Evolutionary conservation across 2,888 invertebrate species (phyloP).

Genomic region (Eurois occulta): DNA sequence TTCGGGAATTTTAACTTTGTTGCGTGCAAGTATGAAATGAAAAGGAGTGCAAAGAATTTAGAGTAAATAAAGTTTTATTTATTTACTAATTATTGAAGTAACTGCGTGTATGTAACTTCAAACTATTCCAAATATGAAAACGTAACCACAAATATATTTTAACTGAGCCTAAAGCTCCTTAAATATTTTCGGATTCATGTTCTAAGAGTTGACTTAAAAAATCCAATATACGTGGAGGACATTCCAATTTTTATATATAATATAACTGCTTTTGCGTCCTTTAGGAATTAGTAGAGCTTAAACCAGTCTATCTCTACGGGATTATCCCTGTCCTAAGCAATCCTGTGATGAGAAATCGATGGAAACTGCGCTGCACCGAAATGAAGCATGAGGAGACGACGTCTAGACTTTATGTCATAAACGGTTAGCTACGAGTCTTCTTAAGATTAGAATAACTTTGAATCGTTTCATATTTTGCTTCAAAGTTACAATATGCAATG

Average conservation of each 20-base stretch:
- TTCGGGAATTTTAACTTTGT: background rate
- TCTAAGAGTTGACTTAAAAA: constrained; percentile 44
- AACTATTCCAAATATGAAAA: constrained; percentile 45
- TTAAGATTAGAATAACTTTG: constrained; percentile 38
- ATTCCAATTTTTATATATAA: constrained; percentile 54
- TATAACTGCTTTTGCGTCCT: constrained; percentile 48
- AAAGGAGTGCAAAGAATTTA: constrained; percentile 14
- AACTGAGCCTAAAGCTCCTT: constrained; percentile 29
- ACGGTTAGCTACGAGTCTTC: constrained; percentile 32
- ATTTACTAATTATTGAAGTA: constrained; percentile 26
- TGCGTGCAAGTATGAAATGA: constrained; percentile 40
- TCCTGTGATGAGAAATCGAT: constrained; percentile 66
- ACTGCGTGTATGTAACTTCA: constrained; percentile 19
- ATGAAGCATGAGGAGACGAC: constrained; percentile 48
- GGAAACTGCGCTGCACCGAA: constrained; percentile 47
- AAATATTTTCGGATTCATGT: constrained; percentile 50
- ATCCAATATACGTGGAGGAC: constrained; percentile 49
- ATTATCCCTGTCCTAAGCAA: constrained; percentile 63
- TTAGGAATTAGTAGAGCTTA: constrained; percentile 57
- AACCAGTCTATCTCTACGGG: constrained; percentile 56
- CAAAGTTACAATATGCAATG: constrained; percentile 18
- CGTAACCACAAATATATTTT: constrained; percentile 30
- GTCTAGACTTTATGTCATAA: constrained; percentile 62
- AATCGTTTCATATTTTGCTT: constrained; percentile 34
- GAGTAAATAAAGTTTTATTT: constrained; percentile 14